Evolutionary conservation across 2,888 invertebrate species (phyloP), one percentile per base, ranked within the genome.

Genomic region (Eristalinus sepulchralis): DNA sequence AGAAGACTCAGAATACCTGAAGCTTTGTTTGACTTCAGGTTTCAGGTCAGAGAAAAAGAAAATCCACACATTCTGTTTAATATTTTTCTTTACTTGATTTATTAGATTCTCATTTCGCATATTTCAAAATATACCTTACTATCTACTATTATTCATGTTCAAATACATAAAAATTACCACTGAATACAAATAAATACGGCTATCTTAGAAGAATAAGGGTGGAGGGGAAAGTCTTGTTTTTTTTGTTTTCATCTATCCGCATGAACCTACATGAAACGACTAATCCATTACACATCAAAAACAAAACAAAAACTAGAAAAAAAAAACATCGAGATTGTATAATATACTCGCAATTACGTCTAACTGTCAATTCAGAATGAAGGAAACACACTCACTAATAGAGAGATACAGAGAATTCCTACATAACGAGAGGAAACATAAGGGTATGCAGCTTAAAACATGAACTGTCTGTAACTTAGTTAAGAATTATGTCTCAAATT

Each of bases 121-220:
- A 77, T 85, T 85, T 85, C 85, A 85, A 85, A 85, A 85, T 85
- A 85, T 85, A 85, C 72, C 85, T 85, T 85, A 82, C 82, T 73
- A 73, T 85, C 77, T 85, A 85, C 73, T 85, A 85, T 85, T 85
- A 85, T 85, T 77, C 27, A 81, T 76, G 36, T 67, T 63, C 57
- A 63, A 63, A 57, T 75, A 75, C 80, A 73, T 82, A 73, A 82
- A 85, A 73, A 64, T 72, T 85, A 73, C 70, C 72, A 82, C 72
- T 77, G 81, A 81, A 72, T 81, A 84, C 84, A 77, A 80, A 77
- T 81, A 85, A 85, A 82, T 82, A 85, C 82, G 70, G 59, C 67
- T 80, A 71, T 71, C 81, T 77, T 81, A 77, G 55, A 27, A 39
- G 31, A 57, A 68, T n/a, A n/a, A n/a, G n/a, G n/a, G 68, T 79